Percentiles rank a stretch among this genome's conserved stretches.
These are phyloP conservation scores for Hymenopus coronatus DNA, from an alignment of 2,888 invertebrate species.

Conservation along the genomic window DNA sequence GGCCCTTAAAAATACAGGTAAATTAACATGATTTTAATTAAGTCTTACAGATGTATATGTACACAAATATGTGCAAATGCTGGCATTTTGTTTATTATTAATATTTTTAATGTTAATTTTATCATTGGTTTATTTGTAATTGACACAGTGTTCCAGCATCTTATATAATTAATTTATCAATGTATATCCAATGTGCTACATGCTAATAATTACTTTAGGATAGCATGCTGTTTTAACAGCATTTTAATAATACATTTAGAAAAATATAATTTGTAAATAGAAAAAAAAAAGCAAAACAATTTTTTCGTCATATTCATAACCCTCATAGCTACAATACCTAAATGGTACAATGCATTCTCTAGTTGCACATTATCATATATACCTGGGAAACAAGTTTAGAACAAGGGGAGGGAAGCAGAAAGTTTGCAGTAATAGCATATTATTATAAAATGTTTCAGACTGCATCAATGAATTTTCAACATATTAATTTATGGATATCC, in stretches of 20 bases:
- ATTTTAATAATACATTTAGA: background rate
- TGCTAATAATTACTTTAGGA: background rate
- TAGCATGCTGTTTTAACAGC: background rate
- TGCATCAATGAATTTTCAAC: too few species aligned
- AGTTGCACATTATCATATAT: too few species aligned
- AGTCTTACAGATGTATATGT: background rate
- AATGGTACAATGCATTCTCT: too few species aligned
- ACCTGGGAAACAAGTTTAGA: too few species aligned
- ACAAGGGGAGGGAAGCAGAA: too few species aligned
- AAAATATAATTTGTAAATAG: background rate
- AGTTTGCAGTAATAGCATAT: too few species aligned
- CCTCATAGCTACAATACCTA: too few species aligned
- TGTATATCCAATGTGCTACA: background rate
- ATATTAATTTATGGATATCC: too few species aligned
- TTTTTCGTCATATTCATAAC: too few species aligned
- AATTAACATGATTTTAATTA: background rate
- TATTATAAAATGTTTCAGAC: too few species aligned
- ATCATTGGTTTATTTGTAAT: background rate
- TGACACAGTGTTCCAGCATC: background rate
- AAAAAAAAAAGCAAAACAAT: too few species aligned
- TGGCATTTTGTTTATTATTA: background rate
- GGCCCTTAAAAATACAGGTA: background rate
- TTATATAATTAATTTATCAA: background rate
- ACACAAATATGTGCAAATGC: background rate
- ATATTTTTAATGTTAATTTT: background rate